Conservation (phyloP, 2,888 invertebrate genomes). For the Mythimna impura region DNA sequence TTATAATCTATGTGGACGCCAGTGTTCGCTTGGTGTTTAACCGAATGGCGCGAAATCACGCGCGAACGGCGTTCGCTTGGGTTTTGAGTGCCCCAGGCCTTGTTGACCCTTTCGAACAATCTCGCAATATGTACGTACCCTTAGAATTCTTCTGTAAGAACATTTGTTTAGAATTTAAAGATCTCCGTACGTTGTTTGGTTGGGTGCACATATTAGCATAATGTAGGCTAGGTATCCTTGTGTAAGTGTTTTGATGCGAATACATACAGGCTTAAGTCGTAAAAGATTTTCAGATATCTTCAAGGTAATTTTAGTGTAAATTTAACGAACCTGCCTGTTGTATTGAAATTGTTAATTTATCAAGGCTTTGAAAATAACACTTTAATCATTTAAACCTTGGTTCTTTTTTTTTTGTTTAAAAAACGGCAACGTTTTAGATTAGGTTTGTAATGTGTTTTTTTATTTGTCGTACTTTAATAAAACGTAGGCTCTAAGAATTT, state of each 20-base stretch:
- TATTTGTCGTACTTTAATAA: no score
- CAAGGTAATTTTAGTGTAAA: constrained; percentile 11
- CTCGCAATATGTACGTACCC: background rate
- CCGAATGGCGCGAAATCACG: no score
- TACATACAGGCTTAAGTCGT: background rate
- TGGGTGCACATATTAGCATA: constrained; percentile 37
- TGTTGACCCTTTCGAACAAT: no score
- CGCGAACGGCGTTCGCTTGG: no score
- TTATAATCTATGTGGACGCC: no score
- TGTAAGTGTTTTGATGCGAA: constrained; percentile 14
- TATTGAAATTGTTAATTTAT: constrained; percentile 3
- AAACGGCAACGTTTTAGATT: background rate
- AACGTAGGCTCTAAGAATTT: no score
- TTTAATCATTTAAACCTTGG: background rate
- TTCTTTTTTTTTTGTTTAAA: background rate
- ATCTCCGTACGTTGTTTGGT: background rate
- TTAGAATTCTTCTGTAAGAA: constrained; percentile 28
- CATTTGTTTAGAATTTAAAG: constrained; percentile 49
- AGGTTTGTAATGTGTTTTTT: background rate
- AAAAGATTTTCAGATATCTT: constrained; percentile 19
- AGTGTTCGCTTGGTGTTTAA: no score
- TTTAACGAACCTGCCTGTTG: background rate
- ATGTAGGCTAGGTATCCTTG: constrained; percentile 4
- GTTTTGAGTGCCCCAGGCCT: no score
- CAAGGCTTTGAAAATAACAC: background rate